A percentile compares a stretch with the other conserved stretches of the same genome.
Evolutionary conservation across 2,113 vertebrate species (phyloP).

Genomic region (Globicephala melas): DNA sequence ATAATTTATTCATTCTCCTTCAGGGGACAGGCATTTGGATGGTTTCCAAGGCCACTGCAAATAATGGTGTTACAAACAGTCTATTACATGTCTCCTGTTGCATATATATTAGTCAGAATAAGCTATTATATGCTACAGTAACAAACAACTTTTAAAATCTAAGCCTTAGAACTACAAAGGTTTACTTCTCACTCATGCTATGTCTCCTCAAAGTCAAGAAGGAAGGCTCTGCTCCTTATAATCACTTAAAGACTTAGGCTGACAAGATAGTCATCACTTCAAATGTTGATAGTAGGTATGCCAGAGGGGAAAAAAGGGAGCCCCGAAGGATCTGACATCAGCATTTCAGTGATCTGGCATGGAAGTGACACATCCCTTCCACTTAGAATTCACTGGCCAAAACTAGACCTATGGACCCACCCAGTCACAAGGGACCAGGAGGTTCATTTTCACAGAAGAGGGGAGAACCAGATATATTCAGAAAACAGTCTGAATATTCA

Average conservation of each 20-base stretch:
- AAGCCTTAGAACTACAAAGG: neutral
- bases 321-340: neutral
- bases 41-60: neutral
- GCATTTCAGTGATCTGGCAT: neutral
- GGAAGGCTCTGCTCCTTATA: neutral
- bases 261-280: neutral
- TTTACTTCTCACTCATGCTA: neutral
- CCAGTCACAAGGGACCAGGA: neutral
- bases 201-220: neutral
- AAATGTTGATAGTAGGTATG: neutral
- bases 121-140: neutral
- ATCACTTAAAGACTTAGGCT: neutral
- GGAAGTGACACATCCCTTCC: neutral
- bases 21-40: neutral
- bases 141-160: neutral
- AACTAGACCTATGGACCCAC: neutral
- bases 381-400: neutral
- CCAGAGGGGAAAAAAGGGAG: neutral
- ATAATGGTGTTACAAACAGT: neutral
- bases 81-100: neutral
- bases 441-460: neutral
- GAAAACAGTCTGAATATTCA: neutral
- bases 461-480: neutral
- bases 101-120: neutral
- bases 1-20: neutral